phyloP scores from a whole-genome alignment of 2,797 vertebrate genomes.

The Octomys mimax region DNA sequence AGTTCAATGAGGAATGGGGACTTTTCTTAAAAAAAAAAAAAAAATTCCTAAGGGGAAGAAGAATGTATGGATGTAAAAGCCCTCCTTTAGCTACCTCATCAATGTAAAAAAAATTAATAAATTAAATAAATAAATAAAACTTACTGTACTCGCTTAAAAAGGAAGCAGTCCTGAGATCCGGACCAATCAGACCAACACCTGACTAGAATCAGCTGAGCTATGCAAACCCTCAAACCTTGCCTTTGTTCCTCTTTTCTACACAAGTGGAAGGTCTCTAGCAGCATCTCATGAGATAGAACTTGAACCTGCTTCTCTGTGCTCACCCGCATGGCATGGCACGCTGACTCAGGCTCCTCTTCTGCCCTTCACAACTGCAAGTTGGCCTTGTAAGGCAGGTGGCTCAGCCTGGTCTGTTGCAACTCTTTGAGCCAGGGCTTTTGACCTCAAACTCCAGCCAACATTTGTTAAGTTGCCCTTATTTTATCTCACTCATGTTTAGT shows the following conservation, averaged over 20 bases:
- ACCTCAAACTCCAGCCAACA: neutral
- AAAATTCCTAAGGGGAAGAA: neutral
- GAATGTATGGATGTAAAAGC: neutral
- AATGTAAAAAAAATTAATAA: conserved; percentile 1
- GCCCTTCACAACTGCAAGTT: neutral
- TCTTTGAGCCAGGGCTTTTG: neutral
- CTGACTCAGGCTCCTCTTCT: neutral
- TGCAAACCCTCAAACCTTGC: neutral
- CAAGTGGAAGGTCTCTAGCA: neutral
- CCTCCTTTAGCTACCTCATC: neutral
- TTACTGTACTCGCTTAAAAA: neutral
- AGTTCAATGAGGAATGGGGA: neutral
- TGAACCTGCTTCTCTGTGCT: neutral
- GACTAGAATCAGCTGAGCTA: neutral
- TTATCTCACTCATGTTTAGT: neutral
- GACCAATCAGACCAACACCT: neutral
- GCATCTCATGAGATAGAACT: neutral
- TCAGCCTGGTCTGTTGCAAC: neutral
- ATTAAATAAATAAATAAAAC: neutral
- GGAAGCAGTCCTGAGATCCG: neutral
- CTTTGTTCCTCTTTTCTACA: neutral
- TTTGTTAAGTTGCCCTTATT: neutral
- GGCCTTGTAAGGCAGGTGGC: neutral
- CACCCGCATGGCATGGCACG: neutral
- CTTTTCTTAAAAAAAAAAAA: neutral